phyloP scores from a whole-genome alignment of 2,113 vertebrate genomes.

The Podilymbus podiceps region DNA sequence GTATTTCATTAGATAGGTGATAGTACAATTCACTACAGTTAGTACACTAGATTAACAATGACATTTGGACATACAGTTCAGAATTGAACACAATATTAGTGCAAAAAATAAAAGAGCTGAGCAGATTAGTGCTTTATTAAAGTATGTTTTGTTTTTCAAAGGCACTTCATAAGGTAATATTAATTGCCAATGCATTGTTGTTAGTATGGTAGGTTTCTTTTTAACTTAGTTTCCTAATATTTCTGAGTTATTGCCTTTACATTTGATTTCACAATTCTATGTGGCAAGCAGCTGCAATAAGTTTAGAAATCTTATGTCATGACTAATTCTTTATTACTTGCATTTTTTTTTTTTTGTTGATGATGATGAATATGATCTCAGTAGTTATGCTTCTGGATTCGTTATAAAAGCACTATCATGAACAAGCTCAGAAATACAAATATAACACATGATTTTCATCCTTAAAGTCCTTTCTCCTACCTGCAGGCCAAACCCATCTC shows the following conservation, averaged over 20 bases:
- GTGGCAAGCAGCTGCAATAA: neutral
- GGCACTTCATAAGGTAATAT: neutral
- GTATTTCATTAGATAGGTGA: neutral
- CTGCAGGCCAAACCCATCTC: neutral
- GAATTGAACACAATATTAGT: neutral
- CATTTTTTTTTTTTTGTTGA: neutral
- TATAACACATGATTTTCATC: neutral
- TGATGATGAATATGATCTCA: neutral
- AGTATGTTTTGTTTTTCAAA: neutral
- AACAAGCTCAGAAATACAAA: neutral
- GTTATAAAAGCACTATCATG: neutral
- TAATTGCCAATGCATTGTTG: neutral
- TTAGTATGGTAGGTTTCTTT: neutral
- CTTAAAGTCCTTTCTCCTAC: neutral
- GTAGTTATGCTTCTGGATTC: neutral
- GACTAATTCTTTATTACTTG: neutral
- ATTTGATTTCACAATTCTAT: neutral
- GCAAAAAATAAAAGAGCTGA: neutral
- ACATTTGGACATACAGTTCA: neutral
- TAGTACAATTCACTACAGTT: neutral
- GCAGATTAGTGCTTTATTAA: neutral
- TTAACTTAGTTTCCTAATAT: neutral
- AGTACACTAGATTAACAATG: neutral
- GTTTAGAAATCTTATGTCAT: neutral
- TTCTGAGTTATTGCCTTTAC: neutral